Evolutionary conservation across 2,113 vertebrate species (phyloP).

Genomic region (human (Homo sapiens)): DNA sequence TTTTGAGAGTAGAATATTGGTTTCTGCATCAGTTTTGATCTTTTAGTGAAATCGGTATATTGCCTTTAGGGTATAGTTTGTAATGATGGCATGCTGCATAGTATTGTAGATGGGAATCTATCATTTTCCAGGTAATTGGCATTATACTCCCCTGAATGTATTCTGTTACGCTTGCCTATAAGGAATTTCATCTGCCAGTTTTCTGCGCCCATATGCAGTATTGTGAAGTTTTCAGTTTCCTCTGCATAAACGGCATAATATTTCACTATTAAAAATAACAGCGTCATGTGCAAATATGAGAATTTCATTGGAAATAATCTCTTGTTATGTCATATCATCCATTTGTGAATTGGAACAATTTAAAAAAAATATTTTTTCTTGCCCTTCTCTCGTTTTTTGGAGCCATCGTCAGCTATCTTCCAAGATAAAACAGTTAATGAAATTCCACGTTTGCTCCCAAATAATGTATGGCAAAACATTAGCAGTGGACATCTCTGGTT

Average conservation of each 20-base stretch:
- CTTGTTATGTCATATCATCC: conserved; percentile 45
- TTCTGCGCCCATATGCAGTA: conserved; percentile 48
- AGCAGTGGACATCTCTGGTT: neutral
- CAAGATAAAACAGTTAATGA: conserved; percentile 62
- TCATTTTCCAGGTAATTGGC: conserved; percentile 39
- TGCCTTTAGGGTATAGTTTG: neutral
- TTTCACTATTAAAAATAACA: conserved; percentile 74
- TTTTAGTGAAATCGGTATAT: neutral
- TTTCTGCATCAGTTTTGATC: neutral
- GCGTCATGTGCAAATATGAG: conserved; percentile 55
- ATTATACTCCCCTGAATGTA: neutral
- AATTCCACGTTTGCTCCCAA: conserved; percentile 26
- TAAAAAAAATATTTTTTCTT: conserved; percentile 20
- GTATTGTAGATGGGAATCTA: neutral
- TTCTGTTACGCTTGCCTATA: conserved; percentile 19
- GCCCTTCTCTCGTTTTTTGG: neutral
- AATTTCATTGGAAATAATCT: conserved; percentile 62
- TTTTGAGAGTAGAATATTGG: neutral
- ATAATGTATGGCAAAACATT: conserved; percentile 4
- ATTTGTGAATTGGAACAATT: conserved; percentile 44
- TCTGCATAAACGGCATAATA: conserved; percentile 48
- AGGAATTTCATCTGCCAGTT: conserved; percentile 61
- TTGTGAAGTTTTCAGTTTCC: conserved; percentile 61
- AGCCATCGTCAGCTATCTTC: neutral
- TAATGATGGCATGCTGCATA: neutral